These are phyloP conservation scores for Antennarius striatus DNA, from an alignment of 2,113 vertebrate species.

Conservation along the genomic window DNA sequence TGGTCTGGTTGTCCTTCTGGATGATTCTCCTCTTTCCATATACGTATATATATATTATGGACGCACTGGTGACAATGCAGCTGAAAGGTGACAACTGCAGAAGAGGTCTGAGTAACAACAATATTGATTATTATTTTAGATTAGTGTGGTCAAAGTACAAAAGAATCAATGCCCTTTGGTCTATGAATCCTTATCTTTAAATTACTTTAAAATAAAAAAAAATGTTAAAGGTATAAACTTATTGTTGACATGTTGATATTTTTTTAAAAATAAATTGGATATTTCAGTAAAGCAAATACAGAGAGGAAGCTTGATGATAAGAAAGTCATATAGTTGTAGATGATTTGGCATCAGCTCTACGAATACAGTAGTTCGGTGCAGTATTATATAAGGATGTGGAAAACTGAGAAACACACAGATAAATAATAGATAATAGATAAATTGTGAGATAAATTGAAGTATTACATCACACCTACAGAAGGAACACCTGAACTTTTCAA, in stretches of 20 bases:
- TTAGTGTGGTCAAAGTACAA: conserved; percentile 62
- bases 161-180: conserved; percentile 5
- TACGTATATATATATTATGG: too few species aligned
- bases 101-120: conserved; percentile 30
- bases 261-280: too few species aligned
- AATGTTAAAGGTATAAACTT: too few species aligned
- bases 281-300: not conserved
- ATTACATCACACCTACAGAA: too few species aligned
- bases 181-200: conserved; percentile 44
- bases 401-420: not conserved
- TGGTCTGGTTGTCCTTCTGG: too few species aligned
- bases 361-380: conserved; percentile 4
- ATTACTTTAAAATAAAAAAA: conserved; percentile 18
- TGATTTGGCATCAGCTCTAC: conserved; percentile 3
- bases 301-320: conserved; percentile 1
- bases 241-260: too few species aligned
- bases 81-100: not conserved
- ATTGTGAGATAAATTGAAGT: too few species aligned
- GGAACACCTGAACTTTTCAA: not conserved
- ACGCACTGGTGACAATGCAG: too few species aligned
- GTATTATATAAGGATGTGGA: conserved; percentile 13
- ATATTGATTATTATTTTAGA: conserved; percentile 63
- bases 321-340: conserved; percentile 11
- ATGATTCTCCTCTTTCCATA: too few species aligned
- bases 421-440: too few species aligned